A percentile compares a stretch with the other conserved stretches of the same genome.
phyloP scores from a whole-genome alignment of 2,888 invertebrate species.

The Cephus pygmeus region DNA sequence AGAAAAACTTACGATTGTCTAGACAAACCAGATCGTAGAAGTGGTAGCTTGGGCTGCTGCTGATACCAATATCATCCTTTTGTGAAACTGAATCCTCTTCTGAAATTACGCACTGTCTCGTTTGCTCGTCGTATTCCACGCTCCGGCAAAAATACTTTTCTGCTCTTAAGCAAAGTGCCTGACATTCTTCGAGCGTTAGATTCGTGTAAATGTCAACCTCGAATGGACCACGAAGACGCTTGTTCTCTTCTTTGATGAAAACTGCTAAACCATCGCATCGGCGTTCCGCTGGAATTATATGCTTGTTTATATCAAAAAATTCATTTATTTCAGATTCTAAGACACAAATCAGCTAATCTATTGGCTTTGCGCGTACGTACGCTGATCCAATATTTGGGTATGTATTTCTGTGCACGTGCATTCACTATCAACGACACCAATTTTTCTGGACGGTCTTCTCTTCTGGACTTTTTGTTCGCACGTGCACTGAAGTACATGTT shows the following conservation, averaged over 20 bases:
- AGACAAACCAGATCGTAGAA: conserved; percentile 90
- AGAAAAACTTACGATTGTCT: conserved; percentile 83
- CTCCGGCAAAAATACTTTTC: conserved; percentile 93
- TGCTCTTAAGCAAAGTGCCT: conserved; percentile 86
- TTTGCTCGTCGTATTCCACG: conserved; percentile 89
- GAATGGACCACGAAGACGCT: conserved; percentile 87
- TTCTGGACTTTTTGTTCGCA: too few species aligned
- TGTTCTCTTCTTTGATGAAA: conserved; percentile 91
- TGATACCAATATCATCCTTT: conserved; percentile 87
- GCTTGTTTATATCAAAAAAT: neutral
- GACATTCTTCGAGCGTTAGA: conserved; percentile 88
- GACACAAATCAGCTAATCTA: too few species aligned
- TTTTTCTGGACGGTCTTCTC: too few species aligned
- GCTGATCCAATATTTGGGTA: too few species aligned
- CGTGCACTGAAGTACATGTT: too few species aligned
- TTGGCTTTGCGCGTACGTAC: too few species aligned
- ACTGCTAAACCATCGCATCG: conserved; percentile 88
- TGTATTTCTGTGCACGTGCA: too few species aligned
- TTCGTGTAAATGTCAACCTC: conserved; percentile 89
- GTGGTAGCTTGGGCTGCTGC: conserved; percentile 86
- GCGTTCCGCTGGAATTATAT: conserved; percentile 75
- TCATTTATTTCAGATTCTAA: neutral
- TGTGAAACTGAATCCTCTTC: conserved; percentile 92
- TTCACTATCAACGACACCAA: too few species aligned
- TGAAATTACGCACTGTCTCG: conserved; percentile 86